Evolutionary conservation across 2,888 invertebrate species (phyloP).

Genomic region (Drosophila tanythrix): DNA sequence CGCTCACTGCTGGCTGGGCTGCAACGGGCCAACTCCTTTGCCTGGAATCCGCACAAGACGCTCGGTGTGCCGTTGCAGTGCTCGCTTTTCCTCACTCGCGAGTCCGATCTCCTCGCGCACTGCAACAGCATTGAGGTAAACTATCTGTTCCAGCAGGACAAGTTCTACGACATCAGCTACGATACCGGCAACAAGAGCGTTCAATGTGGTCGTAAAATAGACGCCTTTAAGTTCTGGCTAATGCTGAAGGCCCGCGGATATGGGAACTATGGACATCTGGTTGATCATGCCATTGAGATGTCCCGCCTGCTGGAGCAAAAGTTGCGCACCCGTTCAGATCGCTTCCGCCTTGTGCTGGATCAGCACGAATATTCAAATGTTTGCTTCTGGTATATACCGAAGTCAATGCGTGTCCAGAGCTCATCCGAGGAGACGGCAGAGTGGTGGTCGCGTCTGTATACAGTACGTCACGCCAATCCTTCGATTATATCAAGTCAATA

Average conservation of each 20-base stretch:
- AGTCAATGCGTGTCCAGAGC: slow-evolving; percentile 84
- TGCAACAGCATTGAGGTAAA: slow-evolving; percentile 89
- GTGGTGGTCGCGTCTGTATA: slow-evolving; percentile 86
- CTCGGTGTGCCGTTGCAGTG: slow-evolving; percentile 92
- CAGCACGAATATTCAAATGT: slow-evolving; percentile 92
- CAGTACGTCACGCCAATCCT: slow-evolving; percentile 61
- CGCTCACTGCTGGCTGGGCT: slow-evolving; percentile 86
- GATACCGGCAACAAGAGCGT: slow-evolving; percentile 95
- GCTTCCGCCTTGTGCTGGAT: slow-evolving; percentile 88
- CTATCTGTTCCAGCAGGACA: slow-evolving; percentile 93
- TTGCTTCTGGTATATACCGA: slow-evolving; percentile 95
- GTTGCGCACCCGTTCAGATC: slow-evolving; percentile 85
- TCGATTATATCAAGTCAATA: background rate
- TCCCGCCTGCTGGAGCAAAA: slow-evolving; percentile 87
- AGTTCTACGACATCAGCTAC: slow-evolving; percentile 92
- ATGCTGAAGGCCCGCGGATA: slow-evolving; percentile 95
- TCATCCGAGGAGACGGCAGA: slow-evolving; percentile 81
- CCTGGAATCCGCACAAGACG: slow-evolving; percentile 96
- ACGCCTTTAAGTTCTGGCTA: slow-evolving; percentile 96
- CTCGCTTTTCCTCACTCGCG: slow-evolving; percentile 87
- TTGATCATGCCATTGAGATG: slow-evolving; percentile 88
- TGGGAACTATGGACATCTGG: slow-evolving; percentile 86
- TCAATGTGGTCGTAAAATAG: slow-evolving; percentile 96
- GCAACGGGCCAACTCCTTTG: slow-evolving; percentile 89
- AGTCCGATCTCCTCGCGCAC: slow-evolving; percentile 86